phyloP scores from a whole-genome alignment of 2,113 vertebrate species.

The Podilymbus podiceps region DNA sequence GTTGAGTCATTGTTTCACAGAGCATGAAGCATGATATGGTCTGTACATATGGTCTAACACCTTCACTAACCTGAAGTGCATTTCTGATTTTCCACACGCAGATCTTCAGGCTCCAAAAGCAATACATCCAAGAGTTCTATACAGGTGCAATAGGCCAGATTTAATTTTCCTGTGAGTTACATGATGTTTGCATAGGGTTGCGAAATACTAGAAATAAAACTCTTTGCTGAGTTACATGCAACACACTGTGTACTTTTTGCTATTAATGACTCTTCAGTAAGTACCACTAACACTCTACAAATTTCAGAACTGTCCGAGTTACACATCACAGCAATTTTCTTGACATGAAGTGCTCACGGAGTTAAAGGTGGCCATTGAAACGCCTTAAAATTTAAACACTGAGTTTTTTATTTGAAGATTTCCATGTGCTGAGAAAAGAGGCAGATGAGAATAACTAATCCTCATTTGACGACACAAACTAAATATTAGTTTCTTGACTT shows the following conservation, averaged over 20 bases:
- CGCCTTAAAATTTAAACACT: background rate
- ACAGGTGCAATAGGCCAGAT: background rate
- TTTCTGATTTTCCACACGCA: background rate
- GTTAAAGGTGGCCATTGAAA: background rate
- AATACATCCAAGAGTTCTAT: background rate
- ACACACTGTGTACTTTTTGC: background rate
- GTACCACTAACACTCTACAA: background rate
- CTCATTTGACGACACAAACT: background rate
- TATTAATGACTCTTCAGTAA: background rate
- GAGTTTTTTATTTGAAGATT: background rate
- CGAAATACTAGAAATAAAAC: slow-evolving; percentile 25
- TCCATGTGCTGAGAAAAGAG: background rate
- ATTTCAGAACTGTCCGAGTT: background rate
- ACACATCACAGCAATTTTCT: background rate
- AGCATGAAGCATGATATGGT: background rate
- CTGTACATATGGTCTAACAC: background rate
- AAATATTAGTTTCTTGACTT: background rate
- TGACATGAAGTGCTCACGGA: background rate
- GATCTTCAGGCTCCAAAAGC: background rate
- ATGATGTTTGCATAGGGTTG: background rate
- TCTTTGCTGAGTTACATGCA: background rate
- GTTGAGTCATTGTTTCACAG: background rate
- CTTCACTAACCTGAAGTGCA: background rate
- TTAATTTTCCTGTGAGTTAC: background rate
- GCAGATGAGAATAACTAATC: background rate